These are phyloP conservation scores for Torymus aiolomorphi DNA, from an alignment of 2,888 invertebrate species.

Conservation along the genomic window DNA sequence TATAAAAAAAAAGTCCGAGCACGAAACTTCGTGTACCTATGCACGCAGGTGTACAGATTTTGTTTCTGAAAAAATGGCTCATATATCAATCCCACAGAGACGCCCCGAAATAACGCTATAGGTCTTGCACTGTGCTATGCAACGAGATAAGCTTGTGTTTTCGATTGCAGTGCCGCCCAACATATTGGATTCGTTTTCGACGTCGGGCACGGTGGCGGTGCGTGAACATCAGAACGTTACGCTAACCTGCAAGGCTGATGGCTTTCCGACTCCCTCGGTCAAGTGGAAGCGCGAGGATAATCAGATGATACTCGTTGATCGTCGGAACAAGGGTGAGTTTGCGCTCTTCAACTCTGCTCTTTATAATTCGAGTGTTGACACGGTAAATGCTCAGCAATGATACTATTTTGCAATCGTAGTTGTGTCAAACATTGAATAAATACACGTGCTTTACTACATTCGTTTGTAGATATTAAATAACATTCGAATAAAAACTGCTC, in stretches of 20 bases:
- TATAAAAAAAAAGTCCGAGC: too few relatives aligned
- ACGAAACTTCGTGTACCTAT: too few relatives aligned
- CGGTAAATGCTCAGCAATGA: too few relatives aligned
- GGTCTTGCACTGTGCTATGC: constrained; percentile 1
- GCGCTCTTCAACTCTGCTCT: background rate
- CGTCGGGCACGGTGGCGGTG: constrained; percentile 93
- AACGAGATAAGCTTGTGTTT: constrained; percentile 46
- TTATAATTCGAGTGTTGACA: too few relatives aligned
- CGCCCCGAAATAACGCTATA: background rate
- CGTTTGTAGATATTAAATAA: too few relatives aligned
- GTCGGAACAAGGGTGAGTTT: constrained; percentile 88
- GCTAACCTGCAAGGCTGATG: constrained; percentile 92
- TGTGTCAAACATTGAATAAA: too few relatives aligned
- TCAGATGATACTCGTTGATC: constrained; percentile 88
- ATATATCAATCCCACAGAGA: background rate
- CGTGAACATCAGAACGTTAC: constrained; percentile 96
- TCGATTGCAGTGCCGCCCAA: constrained; percentile 89
- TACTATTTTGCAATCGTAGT: too few relatives aligned
- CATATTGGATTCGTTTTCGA: constrained; percentile 92
- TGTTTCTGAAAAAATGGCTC: too few relatives aligned
- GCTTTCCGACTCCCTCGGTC: constrained; percentile 93
- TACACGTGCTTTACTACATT: too few relatives aligned
- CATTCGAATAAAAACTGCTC: too few relatives aligned
- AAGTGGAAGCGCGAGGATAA: constrained; percentile 96
- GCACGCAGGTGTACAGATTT: too few relatives aligned